Conservation (phyloP, 2,113 vertebrate species). For the Natator depressus region DNA sequence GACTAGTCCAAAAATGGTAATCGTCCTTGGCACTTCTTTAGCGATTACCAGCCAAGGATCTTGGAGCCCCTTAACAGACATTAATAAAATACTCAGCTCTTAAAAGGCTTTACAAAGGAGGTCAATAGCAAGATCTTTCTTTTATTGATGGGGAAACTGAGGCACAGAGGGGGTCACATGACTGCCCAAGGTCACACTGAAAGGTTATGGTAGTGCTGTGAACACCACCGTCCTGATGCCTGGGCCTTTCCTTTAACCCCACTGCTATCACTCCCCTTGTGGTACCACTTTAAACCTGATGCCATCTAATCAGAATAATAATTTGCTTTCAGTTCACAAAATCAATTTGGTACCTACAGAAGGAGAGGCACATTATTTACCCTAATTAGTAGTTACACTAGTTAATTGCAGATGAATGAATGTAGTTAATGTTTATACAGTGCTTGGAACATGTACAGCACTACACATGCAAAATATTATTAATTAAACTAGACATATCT, state of each 20-base stretch:
- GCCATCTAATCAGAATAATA: slow-evolving; percentile 26
- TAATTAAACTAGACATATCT: slow-evolving; percentile 57
- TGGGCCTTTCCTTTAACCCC: not conserved
- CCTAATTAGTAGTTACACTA: slow-evolving; percentile 72
- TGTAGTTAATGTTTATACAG: slow-evolving; percentile 72
- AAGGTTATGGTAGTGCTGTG: not conserved
- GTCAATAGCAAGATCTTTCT: not conserved
- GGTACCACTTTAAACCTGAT: slow-evolving; percentile 37
- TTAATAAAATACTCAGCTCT: not conserved
- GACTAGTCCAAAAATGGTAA: not conserved
- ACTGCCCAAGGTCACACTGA: fast-evolving
- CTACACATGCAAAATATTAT: slow-evolving; percentile 57
- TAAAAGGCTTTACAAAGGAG: not conserved
- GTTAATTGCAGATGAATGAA: slow-evolving; percentile 75
- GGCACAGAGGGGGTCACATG: not conserved
- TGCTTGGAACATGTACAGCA: slow-evolving; percentile 66
- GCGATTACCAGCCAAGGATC: not conserved
- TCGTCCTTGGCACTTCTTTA: not conserved
- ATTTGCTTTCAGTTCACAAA: slow-evolving; percentile 69
- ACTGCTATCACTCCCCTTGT: not conserved
- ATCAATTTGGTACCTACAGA: slow-evolving; percentile 63
- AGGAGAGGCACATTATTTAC: slow-evolving; percentile 71
- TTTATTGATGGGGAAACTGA: not conserved
- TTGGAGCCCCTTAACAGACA: not conserved
- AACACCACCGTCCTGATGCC: not conserved